Percentiles rank a stretch among this genome's conserved stretches.
phyloP scores from a whole-genome alignment of 2,113 vertebrate species.

The Paradoxurus hermaphroditus region DNA sequence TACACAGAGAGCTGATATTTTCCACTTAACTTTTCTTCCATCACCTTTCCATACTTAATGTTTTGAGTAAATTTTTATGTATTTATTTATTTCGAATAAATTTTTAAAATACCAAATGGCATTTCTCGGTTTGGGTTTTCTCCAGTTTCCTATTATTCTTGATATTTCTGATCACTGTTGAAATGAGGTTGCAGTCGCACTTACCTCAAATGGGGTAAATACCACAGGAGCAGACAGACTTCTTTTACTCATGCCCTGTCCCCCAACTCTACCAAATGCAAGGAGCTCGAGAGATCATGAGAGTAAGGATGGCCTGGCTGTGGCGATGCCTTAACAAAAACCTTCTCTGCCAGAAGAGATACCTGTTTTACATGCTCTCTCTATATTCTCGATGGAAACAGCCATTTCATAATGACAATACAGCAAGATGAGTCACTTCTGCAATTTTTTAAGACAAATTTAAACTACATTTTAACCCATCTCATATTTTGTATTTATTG shows the following conservation, averaged over 20 bases:
- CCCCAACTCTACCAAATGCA: background rate
- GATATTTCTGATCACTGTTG: background rate
- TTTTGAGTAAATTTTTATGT: background rate
- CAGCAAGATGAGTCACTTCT: background rate
- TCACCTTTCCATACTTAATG: background rate
- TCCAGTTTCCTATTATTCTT: background rate
- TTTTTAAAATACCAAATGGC: background rate
- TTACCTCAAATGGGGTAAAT: background rate
- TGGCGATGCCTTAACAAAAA: slow-evolving; percentile 16
- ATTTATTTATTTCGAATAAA: too few species aligned
- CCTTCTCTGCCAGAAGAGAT: background rate
- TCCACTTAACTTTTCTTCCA: background rate
- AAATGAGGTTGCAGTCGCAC: background rate
- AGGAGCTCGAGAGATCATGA: background rate
- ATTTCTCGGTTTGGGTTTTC: background rate
- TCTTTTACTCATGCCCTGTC: background rate
- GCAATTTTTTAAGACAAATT: background rate
- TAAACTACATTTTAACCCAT: background rate
- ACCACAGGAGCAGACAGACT: background rate
- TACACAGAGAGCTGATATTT: background rate
- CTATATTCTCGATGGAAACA: background rate
- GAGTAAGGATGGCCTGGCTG: background rate
- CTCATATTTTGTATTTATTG: background rate
- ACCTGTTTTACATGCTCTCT: background rate
- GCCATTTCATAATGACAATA: background rate